These are phyloP conservation scores for Lanistes nyassanus DNA, from an alignment of 1,140 invertebrate species.

Conservation along the genomic window DNA sequence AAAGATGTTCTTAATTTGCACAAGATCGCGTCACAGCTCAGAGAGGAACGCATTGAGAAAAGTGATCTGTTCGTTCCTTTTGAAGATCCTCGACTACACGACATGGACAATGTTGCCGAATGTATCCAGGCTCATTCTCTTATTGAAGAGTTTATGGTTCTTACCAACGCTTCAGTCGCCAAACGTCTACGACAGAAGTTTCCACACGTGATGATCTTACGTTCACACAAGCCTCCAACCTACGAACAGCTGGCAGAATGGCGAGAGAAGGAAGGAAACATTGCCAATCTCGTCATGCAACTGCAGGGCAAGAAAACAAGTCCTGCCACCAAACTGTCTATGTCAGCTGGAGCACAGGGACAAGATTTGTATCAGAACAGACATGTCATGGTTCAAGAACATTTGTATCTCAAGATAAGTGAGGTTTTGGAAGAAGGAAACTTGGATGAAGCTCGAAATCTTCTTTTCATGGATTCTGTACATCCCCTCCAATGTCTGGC, in stretches of 20 bases:
- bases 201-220: slow-evolving; percentile 9
- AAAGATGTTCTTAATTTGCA: slow-evolving; percentile 15
- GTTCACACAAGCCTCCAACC: slow-evolving; percentile 33
- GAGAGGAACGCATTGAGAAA: slow-evolving; percentile 23
- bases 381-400: slow-evolving; percentile 23
- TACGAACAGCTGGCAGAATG: slow-evolving; percentile 31
- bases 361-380: background rate
- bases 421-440: slow-evolving; percentile 72
- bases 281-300: slow-evolving; percentile 25
- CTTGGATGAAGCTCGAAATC: slow-evolving; percentile 80
- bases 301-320: slow-evolving; percentile 18
- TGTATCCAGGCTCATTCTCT: slow-evolving; percentile 29
- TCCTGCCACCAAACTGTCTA: background rate
- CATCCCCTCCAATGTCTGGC: slow-evolving; percentile 88
- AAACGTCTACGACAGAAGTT: slow-evolving; percentile 22
- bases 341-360: too few relatives aligned
- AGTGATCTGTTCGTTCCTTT: slow-evolving; percentile 24
- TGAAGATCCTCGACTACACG: slow-evolving; percentile 21
- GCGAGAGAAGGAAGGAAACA: slow-evolving; percentile 22
- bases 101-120: slow-evolving; percentile 7
- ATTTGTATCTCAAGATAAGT: slow-evolving; percentile 26
- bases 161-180: slow-evolving; percentile 42
- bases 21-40: slow-evolving; percentile 18
- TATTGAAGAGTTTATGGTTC: slow-evolving; percentile 55
- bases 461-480: slow-evolving; percentile 95